phyloP scores from a whole-genome alignment of 2,888 invertebrate genomes.

The Notocelia uddmanniana region DNA sequence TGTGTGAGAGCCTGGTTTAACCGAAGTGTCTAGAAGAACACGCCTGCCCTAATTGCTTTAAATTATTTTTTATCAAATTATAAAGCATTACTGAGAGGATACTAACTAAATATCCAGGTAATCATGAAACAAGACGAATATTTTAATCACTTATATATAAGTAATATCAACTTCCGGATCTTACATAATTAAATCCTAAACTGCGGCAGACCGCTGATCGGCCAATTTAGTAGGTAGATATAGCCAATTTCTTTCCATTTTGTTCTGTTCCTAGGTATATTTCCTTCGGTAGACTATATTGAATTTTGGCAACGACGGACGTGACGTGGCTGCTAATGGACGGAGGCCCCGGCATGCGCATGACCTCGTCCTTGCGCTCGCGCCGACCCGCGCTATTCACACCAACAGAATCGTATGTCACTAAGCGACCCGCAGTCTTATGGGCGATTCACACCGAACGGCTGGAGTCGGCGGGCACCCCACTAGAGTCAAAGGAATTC shows the following conservation, averaged over 20 bases:
- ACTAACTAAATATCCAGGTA: too few species aligned
- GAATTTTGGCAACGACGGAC: constrained; percentile 39
- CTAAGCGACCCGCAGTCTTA: neutral
- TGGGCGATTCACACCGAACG: too few species aligned
- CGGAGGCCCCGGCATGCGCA: constrained; percentile 29
- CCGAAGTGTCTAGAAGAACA: too few species aligned
- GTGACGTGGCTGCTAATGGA: constrained; percentile 32
- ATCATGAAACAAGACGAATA: too few species aligned
- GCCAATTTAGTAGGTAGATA: neutral
- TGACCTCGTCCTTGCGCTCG: constrained; percentile 23
- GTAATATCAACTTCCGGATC: neutral
- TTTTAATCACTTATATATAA: too few species aligned
- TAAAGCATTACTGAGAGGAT: too few species aligned
- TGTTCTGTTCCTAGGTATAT: neutral
- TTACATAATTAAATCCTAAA: neutral
- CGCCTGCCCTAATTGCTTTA: too few species aligned
- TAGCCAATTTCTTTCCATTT: neutral
- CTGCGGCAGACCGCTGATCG: neutral
- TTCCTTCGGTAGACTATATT: constrained; percentile 5
- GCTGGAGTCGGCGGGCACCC: too few species aligned
- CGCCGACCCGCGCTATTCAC: constrained; percentile 16
- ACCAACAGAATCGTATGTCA: constrained; percentile 1
- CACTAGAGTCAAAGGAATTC: too few species aligned
- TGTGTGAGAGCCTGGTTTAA: too few species aligned
- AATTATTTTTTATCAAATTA: too few species aligned